Evolutionary conservation across 2,888 invertebrate genomes (phyloP).

Genomic region (Idaea dimidiata): DNA sequence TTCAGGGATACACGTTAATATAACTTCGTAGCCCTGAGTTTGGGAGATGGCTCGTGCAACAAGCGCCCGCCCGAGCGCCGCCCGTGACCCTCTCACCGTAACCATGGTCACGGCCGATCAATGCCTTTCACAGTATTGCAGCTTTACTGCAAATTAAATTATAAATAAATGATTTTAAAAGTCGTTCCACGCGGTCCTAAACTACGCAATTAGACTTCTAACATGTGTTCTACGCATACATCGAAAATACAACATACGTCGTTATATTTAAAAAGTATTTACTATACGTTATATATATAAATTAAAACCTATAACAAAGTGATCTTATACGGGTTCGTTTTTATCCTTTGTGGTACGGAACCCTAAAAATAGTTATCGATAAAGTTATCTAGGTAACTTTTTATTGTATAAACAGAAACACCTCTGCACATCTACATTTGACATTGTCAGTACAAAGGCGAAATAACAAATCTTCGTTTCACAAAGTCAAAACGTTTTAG

Average conservation of each 20-base stretch:
- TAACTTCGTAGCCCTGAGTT: conserved; percentile 8
- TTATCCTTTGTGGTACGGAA: too few relatives aligned
- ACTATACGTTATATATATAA: too few relatives aligned
- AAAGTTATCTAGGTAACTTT: neutral
- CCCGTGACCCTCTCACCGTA: conserved; percentile 72
- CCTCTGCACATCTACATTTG: neutral
- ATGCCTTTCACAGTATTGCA: conserved; percentile 35
- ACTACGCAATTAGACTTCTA: too few relatives aligned
- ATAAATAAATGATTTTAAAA: neutral
- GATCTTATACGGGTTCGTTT: too few relatives aligned
- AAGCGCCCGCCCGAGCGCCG: conserved; percentile 35
- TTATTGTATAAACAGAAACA: neutral
- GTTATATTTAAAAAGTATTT: too few relatives aligned
- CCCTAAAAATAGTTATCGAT: too few relatives aligned
- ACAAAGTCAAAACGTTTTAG: conserved; percentile 8
- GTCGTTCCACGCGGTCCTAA: too few relatives aligned
- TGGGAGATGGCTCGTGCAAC: neutral
- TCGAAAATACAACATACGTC: too few relatives aligned
- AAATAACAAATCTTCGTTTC: conserved; percentile 14
- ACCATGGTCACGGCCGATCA: conserved; percentile 76
- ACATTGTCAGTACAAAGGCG: conserved; percentile 12
- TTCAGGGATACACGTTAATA: neutral
- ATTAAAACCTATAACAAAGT: too few relatives aligned
- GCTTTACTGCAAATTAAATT: conserved; percentile 5
- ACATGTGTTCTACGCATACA: too few relatives aligned